phyloP scores from a whole-genome alignment of 2,113 vertebrate genomes.

The Nipponia nippon region DNA sequence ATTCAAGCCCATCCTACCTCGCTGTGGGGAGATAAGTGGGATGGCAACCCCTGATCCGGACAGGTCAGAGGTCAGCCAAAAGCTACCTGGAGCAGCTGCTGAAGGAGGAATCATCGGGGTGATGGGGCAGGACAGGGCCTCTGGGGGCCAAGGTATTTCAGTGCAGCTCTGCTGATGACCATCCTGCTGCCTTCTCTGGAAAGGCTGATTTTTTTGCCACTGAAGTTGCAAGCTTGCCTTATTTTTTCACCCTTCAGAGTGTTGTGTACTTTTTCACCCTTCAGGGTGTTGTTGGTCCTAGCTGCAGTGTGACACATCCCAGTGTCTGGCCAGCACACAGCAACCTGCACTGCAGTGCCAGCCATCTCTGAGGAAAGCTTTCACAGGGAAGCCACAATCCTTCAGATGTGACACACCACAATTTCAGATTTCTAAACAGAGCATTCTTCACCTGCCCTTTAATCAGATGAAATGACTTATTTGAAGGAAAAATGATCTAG shows the following conservation, averaged over 20 bases:
- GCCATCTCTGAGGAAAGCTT: neutral
- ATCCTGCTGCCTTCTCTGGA: neutral
- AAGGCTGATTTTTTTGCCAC: neutral
- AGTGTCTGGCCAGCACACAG: rapidly evolving
- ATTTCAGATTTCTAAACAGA: neutral
- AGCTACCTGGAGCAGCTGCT: neutral
- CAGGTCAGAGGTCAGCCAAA: neutral
- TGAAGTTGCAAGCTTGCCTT: neutral
- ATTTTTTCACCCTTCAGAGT: neutral
- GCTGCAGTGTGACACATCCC: neutral
- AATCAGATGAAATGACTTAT: neutral
- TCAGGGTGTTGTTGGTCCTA: neutral
- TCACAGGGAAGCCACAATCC: neutral
- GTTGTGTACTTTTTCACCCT: neutral
- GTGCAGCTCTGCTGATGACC: neutral
- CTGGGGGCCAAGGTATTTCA: neutral
- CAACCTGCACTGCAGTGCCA: neutral
- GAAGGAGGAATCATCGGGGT: neutral
- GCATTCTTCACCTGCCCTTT: neutral
- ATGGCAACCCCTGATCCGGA: neutral
- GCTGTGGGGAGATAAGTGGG: neutral
- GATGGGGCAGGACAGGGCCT: neutral
- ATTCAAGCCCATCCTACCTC: neutral
- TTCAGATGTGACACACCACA: neutral
- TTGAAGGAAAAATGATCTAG: neutral